Percentiles rank a stretch among this genome's conserved stretches.
phyloP scores from a whole-genome alignment of 2,888 invertebrate species.

The Peribatodes rhomboidaria region DNA sequence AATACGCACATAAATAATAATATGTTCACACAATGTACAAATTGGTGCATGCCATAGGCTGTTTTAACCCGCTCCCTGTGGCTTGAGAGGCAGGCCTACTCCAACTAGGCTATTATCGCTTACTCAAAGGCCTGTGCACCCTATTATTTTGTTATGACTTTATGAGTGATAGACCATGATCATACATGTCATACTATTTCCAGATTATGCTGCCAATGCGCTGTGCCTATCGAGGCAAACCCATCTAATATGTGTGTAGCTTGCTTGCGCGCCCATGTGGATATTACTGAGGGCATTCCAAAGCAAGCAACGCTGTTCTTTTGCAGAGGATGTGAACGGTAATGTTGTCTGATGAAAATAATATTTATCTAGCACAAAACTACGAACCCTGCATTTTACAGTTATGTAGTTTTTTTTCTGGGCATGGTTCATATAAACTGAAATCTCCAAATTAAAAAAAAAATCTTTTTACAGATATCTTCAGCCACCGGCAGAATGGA shows the following conservation, averaged over 20 bases:
- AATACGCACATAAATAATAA: no score
- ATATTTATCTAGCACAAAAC: neutral
- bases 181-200: slow-evolving; percentile 5
- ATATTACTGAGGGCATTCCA: slow-evolving; percentile 98
- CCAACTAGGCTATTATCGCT: no score
- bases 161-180: neutral
- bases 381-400: no score
- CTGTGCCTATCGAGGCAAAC: slow-evolving; percentile 96
- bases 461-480: slow-evolving; percentile 93
- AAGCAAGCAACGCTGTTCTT: slow-evolving; percentile 96
- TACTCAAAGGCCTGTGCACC: no score
- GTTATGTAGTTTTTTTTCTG: no score
- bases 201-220: slow-evolving; percentile 98
- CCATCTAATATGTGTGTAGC: slow-evolving; percentile 99
- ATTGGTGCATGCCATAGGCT: no score
- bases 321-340: slow-evolving; percentile 97
- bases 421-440: no score
- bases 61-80: no score
- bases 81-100: no score
- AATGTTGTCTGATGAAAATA: slow-evolving; percentile 33
- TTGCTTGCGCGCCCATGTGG: slow-evolving; percentile 95
- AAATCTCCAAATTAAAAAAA: no score
- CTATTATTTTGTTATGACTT: no score
- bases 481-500: slow-evolving; percentile 96
- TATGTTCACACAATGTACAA: no score